Base-by-base conservation (phyloP, 1,140 invertebrate genomes). In the Coptotermes formosanus region DNA sequence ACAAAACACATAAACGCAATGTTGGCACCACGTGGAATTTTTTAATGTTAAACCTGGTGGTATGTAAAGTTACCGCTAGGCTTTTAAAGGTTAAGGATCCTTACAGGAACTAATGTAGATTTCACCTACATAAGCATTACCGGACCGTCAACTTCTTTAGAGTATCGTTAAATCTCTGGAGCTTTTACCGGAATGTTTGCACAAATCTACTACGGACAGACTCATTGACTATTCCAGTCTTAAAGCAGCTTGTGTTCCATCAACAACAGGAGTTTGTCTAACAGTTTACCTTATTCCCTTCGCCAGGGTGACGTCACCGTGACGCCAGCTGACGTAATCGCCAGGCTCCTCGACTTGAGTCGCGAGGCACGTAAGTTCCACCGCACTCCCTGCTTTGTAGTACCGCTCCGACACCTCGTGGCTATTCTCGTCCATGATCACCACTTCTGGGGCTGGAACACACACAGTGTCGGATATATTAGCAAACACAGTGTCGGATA, bases 331-430 rank as follows among this genome's bases (percentile, higher is more conserved):
- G 59, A 87, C 44, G 23, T 16, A 25, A 7, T 84, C 83, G 59
- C 75, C 55, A 89, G 88, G 91, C 90, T 88, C 91, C 90, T 87
- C 92, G 90, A 93, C 88, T 87, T 92, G 91, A 43, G 88, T 89
- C 2, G 93, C 93, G 87, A 92, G 90, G 89, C 95, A 95, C 45
- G 94, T 93, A 86, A 95, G 91, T 90, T 95, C 94, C 87, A 95
- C 93, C n/a, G 93, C 92, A 89, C 94, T 95, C 38, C 95, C 95
- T 30, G 93, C 93, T 90, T 95, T 95, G 91, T 95, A 95, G 90
- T 95, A 95, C 87, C 94, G 91, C 83, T 92, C 92, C 59, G 90
- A 90, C 87, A 92, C 90, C 86, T 89, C 91, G 89, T 90, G 89
- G 64, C 91, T 92, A 38, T 92, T 91, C 88, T 93, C 92, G 87